phyloP scores from a whole-genome alignment of 2,113 vertebrate genomes.

The Elephantulus edwardii region DNA sequence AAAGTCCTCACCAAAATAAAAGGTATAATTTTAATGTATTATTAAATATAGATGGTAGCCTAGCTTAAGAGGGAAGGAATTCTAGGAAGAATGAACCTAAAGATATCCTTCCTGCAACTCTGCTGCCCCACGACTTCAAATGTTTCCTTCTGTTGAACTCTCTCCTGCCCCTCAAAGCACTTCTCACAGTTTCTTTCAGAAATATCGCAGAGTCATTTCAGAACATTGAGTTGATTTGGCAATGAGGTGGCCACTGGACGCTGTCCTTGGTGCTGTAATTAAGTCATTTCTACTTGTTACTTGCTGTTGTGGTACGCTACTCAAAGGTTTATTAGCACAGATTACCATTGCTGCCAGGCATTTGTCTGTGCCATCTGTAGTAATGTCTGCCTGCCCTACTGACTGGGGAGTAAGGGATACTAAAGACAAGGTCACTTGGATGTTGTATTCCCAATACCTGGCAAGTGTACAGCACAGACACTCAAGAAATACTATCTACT shows the following conservation, averaged over 20 bases:
- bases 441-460: background rate
- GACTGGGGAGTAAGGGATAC: background rate
- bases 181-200: background rate
- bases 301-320: background rate
- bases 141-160: background rate
- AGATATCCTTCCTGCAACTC: background rate
- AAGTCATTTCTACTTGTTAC: background rate
- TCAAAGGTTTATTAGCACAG: background rate
- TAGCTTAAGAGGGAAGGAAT: background rate
- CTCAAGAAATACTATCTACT: background rate
- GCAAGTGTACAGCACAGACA: too few relatives aligned
- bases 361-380: background rate
- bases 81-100: background rate
- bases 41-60: background rate
- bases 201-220: background rate
- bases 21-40: background rate
- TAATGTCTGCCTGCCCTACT: background rate
- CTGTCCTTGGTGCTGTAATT: background rate
- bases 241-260: background rate
- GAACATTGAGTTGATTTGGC: background rate
- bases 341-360: background rate
- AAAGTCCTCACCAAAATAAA: background rate
- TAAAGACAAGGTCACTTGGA: background rate
- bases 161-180: background rate
- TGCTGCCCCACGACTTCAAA: background rate